These are phyloP conservation scores for Nautilus pompilius DNA, from an alignment of 1,140 invertebrate species.

Conservation along the genomic window DNA sequence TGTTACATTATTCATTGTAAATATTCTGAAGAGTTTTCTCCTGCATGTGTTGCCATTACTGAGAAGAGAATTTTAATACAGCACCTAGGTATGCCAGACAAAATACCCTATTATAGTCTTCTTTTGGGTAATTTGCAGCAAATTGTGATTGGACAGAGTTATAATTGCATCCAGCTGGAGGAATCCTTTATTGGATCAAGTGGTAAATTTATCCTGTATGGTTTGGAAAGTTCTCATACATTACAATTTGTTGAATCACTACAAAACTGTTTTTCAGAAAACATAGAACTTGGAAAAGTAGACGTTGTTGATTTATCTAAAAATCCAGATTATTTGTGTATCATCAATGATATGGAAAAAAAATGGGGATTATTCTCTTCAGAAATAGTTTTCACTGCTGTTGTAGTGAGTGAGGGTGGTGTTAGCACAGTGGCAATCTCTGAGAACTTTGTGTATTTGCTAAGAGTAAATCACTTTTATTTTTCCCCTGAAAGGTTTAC, in stretches of 20 bases:
- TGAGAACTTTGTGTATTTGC: slow-evolving; percentile 37
- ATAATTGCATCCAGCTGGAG: slow-evolving; percentile 42
- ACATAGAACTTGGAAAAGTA: slow-evolving; percentile 12
- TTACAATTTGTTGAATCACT: slow-evolving; percentile 31
- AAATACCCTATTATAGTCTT: slow-evolving; percentile 39
- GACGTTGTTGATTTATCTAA: slow-evolving; percentile 32
- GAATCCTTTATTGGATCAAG: slow-evolving; percentile 45
- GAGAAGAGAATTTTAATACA: slow-evolving; percentile 44
- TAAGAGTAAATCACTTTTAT: slow-evolving; percentile 12
- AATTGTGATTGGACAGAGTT: slow-evolving; percentile 39
- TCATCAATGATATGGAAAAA: slow-evolving; percentile 32
- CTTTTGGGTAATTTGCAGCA: slow-evolving; percentile 45
- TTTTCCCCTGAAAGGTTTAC: not conserved
- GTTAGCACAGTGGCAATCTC: slow-evolving; percentile 34
- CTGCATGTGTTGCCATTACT: slow-evolving; percentile 44
- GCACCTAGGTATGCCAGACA: slow-evolving; percentile 32
- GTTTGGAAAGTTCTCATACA: slow-evolving; percentile 27
- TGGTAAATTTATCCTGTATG: slow-evolving; percentile 43
- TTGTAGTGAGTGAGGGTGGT: slow-evolving; percentile 17
- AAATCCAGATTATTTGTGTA: slow-evolving; percentile 30
- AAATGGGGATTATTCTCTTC: slow-evolving; percentile 29
- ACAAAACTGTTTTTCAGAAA: slow-evolving; percentile 1
- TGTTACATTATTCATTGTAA: slow-evolving; percentile 41
- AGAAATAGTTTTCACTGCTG: slow-evolving; percentile 24
- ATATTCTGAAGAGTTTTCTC: slow-evolving; percentile 17